Conservation (phyloP, 35 echinoderm and acorn worm genomes). For the Heliocidaris tuberculata region DNA sequence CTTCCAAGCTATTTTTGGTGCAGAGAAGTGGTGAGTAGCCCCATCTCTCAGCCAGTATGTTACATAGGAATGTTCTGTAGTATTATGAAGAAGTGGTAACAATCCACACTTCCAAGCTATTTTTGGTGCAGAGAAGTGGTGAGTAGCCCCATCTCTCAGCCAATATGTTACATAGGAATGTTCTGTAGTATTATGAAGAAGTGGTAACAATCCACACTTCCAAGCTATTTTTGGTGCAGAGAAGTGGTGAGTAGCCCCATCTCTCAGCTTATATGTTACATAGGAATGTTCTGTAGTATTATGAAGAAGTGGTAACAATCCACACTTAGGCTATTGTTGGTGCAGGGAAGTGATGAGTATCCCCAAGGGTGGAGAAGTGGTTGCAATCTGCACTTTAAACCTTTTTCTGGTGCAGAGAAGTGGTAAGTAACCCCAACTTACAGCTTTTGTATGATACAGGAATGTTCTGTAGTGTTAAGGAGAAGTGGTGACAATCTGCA, state of each 20-base stretch:
- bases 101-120: conserved; percentile 44
- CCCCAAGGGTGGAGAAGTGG: not conserved
- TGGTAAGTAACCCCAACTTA: conserved; percentile 63
- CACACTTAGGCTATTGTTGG: conserved; percentile 75
- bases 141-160: conserved; percentile 25
- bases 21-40: conserved; percentile 83
- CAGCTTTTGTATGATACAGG: not conserved
- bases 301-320: not conserved
- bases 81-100: not conserved
- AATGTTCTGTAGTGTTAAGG: not conserved
- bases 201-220: not conserved
- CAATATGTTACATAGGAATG: not conserved
- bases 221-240: conserved; percentile 84
- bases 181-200: not conserved
- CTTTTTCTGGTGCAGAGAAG: conserved; percentile 92
- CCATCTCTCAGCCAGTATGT: not conserved
- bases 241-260: conserved; percentile 64
- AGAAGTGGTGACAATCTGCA: conserved; percentile 67
- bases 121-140: conserved; percentile 98
- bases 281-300: not conserved
- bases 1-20: conserved; percentile 92
- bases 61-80: not conserved
- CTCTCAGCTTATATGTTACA: not conserved
- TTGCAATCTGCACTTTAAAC: not conserved
- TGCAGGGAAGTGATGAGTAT: conserved; percentile 90